Evolutionary conservation across 2,797 vertebrate species (phyloP).

Genomic region (Margarornis squamiger): DNA sequence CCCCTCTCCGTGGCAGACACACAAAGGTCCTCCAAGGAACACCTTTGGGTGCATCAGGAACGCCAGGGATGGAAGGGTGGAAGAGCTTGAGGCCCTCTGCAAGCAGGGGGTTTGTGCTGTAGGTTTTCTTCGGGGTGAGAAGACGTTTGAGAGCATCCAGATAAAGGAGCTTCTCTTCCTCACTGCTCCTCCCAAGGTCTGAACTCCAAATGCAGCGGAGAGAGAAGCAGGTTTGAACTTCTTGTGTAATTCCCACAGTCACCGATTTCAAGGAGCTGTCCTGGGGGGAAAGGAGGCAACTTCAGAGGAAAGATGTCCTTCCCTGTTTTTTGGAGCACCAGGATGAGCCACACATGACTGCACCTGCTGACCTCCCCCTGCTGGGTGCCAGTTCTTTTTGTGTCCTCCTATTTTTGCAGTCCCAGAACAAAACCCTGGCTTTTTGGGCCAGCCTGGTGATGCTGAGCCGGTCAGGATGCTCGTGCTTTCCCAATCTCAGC

Average conservation of each 20-base stretch:
- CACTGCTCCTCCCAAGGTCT: not conserved
- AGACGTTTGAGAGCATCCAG: not conserved
- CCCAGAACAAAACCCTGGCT: not conserved
- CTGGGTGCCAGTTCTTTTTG: not conserved
- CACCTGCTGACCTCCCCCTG: not conserved
- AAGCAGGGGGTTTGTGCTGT: too few relatives aligned
- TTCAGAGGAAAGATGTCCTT: not conserved
- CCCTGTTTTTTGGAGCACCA: not conserved
- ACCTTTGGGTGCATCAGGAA: not conserved
- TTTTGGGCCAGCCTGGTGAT: not conserved
- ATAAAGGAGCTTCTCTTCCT: not conserved
- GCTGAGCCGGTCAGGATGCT: not conserved
- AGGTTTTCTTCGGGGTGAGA: not conserved
- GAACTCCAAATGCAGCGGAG: not conserved
- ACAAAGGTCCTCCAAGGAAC: not conserved
- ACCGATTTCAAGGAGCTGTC: accelerated
- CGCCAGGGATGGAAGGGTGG: not conserved
- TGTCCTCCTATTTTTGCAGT: not conserved
- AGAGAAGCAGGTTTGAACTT: not conserved
- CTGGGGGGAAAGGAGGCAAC: not conserved
- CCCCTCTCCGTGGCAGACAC: not conserved
- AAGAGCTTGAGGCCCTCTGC: not conserved
- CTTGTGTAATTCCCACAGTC: not conserved
- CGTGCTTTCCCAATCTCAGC: not conserved
- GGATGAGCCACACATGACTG: not conserved